These are phyloP conservation scores for Oceanodroma leucorhoa DNA, from an alignment of 2,797 vertebrate species.

Conservation along the genomic window DNA sequence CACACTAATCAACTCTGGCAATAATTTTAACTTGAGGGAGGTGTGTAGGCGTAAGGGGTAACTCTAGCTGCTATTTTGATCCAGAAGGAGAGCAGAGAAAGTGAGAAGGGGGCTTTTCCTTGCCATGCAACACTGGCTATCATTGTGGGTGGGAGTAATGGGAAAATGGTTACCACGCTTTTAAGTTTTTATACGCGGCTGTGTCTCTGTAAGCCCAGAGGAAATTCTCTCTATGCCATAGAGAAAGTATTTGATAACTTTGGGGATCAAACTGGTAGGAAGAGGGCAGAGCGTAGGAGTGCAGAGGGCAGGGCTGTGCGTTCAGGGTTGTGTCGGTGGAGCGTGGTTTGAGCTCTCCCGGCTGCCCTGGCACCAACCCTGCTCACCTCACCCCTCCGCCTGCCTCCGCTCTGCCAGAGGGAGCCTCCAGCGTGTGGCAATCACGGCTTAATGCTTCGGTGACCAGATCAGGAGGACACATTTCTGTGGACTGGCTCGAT, in stretches of 20 bases:
- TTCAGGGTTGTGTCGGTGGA: rapidly evolving
- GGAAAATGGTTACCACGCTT: not conserved
- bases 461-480: not conserved
- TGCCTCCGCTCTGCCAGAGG: not conserved
- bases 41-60: not conserved
- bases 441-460: not conserved
- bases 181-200: not conserved
- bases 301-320: not conserved
- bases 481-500: not conserved
- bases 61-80: not conserved
- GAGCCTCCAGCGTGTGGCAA: not conserved
- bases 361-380: not conserved
- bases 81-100: not conserved
- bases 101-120: not conserved
- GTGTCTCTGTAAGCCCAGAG: not conserved
- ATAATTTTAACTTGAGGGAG: not conserved
- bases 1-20: not conserved
- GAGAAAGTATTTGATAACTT: not conserved
- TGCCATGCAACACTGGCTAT: rapidly evolving
- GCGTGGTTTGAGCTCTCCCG: not conserved
- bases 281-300: not conserved
- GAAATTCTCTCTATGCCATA: not conserved
- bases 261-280: not conserved
- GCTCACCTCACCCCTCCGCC: not conserved
- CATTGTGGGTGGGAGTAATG: not conserved